Evolutionary conservation across 1,140 invertebrate species (phyloP), one percentile per base, ranked within the genome.

Genomic region (Apis laboriosa): DNA sequence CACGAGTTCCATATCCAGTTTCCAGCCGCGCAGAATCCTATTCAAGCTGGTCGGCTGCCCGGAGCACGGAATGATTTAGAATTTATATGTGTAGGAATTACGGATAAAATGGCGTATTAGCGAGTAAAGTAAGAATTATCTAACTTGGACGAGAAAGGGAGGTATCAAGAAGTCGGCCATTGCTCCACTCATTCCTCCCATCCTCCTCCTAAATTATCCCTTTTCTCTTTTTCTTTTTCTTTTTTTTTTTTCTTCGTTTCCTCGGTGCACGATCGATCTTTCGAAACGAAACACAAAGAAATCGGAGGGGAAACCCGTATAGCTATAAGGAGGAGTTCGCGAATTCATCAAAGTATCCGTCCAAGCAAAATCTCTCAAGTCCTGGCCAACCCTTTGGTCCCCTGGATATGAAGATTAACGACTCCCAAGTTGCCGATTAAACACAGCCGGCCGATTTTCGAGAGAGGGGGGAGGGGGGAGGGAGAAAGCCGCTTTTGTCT

Each of bases 341-440:
- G 72, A 49, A 74, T 80, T 80, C 61, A 67, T 73, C 71, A 19
- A 55, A 58, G 51, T 60, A 73, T n/a, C 43, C n/a, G 21, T 15
- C 28, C 8, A 17, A 17, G n/a, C 24, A 43, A 80, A 73, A 43
- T 73, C 58, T 80, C 49, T 21, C 21, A 11, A 13, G 28, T 24
- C 9, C 73, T 43, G 34, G 34, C 4, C 5, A 77, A 67, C 58
- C 80, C 55, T 68, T 60, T 60, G 49, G 28, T 28, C 28, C 17
- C 79, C 53, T 43, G 34, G 75, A 82, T 82, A 82, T 55, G 80
- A 82, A 82, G 80, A 82, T 82, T 82, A 82, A 82, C 80, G 80
- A 82, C 73, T 61, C 55, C 63, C 63, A 70, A 77, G 80, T 82
- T 77, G 53, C 74, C 74, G 73, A 77, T 81, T 77, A 81, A 81